Percentiles rank a stretch among this genome's conserved stretches.
phyloP scores from a whole-genome alignment of 2,888 invertebrate genomes.

The Caenorhabditis sp. region DNA sequence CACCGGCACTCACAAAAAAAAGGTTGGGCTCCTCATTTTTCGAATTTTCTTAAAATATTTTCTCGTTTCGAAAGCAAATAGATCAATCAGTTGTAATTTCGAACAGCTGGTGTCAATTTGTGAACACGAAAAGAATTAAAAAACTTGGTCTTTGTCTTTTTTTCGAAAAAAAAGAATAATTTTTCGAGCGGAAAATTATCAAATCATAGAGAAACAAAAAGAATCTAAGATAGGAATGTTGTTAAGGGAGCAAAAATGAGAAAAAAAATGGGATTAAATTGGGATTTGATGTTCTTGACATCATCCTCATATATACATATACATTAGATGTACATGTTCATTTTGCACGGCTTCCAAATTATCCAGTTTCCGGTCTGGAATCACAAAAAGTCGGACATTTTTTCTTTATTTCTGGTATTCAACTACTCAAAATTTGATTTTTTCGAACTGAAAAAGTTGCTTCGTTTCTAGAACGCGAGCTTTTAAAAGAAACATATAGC shows the following conservation, averaged over 20 bases:
- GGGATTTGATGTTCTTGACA: neutral
- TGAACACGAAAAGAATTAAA: neutral
- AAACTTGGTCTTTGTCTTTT: neutral
- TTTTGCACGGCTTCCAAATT: too few relatives aligned
- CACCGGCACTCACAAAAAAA: neutral
- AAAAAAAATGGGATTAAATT: neutral
- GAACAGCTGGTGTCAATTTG: conserved; percentile 1
- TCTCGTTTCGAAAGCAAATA: neutral
- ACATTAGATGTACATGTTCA: too few relatives aligned
- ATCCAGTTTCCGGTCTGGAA: too few relatives aligned
- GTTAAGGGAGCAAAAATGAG: neutral
- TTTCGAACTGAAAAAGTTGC: too few relatives aligned
- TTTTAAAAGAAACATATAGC: too few relatives aligned
- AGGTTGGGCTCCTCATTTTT: neutral
- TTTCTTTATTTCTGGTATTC: too few relatives aligned
- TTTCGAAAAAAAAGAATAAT: neutral
- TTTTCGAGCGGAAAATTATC: neutral
- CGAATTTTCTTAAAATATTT: neutral
- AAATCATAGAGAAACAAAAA: neutral
- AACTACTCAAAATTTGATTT: too few relatives aligned
- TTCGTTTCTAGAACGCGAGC: too few relatives aligned
- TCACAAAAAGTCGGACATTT: too few relatives aligned
- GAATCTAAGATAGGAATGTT: neutral
- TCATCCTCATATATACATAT: too few relatives aligned
- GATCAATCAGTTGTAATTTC: neutral